phyloP scores from a whole-genome alignment of 2,797 vertebrate genomes.

The Hippoglossus hippoglossus region DNA sequence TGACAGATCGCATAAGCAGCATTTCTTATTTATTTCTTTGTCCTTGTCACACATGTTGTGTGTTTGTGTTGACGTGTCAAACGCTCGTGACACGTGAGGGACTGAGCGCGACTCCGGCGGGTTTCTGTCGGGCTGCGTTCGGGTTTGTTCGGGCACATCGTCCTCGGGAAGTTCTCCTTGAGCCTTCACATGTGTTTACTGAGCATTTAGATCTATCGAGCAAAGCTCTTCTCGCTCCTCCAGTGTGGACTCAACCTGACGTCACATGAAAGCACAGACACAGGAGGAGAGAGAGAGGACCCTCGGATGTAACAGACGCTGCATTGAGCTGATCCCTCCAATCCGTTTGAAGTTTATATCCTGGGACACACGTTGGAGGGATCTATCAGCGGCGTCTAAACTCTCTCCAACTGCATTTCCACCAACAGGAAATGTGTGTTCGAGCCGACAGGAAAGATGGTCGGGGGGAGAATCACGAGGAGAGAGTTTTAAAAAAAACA shows the following conservation, averaged over 20 bases:
- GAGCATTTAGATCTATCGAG: slow-evolving; percentile 38
- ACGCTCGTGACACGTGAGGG: background rate
- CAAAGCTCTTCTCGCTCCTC: no score
- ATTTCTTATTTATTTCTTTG: no score
- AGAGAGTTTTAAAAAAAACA: no score
- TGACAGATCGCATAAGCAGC: background rate
- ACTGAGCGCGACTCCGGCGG: background rate
- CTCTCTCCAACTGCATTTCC: no score
- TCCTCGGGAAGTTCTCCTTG: slow-evolving; percentile 16
- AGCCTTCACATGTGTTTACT: slow-evolving; percentile 54
- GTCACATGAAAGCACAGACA: slow-evolving; percentile 8
- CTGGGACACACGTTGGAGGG: slow-evolving; percentile 38
- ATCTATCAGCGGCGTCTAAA: slow-evolving; percentile 1
- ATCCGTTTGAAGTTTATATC: slow-evolving; percentile 67
- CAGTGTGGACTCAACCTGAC: no score
- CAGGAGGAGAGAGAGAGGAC: slow-evolving; percentile 9
- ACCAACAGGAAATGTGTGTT: no score
- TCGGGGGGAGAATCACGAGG: no score
- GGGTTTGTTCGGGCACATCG: no score
- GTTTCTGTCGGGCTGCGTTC: no score
- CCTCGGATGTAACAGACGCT: slow-evolving; percentile 4
- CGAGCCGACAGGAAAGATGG: no score
- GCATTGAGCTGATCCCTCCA: slow-evolving; percentile 42
- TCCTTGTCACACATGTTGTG: background rate
- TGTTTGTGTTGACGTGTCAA: background rate